Percentiles rank a stretch among this genome's conserved stretches.
phyloP scores from a whole-genome alignment of 1,140 invertebrate species.

The Heliothis subflexa region DNA sequence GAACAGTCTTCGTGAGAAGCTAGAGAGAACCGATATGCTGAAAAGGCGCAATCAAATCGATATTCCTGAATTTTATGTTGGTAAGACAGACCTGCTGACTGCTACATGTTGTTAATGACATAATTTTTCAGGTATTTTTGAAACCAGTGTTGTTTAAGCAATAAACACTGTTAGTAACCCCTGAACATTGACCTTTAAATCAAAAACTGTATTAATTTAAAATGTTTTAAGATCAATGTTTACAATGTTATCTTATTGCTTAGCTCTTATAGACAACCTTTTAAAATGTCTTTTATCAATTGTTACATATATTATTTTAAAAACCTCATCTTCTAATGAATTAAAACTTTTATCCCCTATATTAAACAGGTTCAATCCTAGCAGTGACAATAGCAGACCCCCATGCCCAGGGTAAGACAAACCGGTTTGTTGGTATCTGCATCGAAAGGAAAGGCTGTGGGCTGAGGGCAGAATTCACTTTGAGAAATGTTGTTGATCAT shows the following conservation, averaged over 20 bases:
- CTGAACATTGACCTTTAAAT: too few relatives aligned
- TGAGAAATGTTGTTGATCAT: slow-evolving; percentile 97
- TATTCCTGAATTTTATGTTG: slow-evolving; percentile 99
- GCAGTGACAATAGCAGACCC: slow-evolving; percentile 96
- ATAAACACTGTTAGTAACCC: too few relatives aligned
- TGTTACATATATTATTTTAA: too few relatives aligned
- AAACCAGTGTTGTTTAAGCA: too few relatives aligned
- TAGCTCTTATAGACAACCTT: not conserved
- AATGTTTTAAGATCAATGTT: too few relatives aligned
- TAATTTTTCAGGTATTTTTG: too few relatives aligned
- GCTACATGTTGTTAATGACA: too few relatives aligned
- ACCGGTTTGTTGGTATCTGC: slow-evolving; percentile 98
- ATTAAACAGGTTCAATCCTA: slow-evolving; percentile 92
- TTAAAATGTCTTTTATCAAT: not conserved
- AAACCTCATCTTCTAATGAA: not conserved
- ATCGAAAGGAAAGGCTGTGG: slow-evolving; percentile 94
- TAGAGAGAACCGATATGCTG: slow-evolving; percentile 98
- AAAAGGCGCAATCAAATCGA: slow-evolving; percentile 92
- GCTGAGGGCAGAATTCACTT: slow-evolving; percentile 92
- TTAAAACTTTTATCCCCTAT: slow-evolving; percentile 31
- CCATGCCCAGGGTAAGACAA: slow-evolving; percentile 94
- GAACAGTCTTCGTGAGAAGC: slow-evolving; percentile 94
- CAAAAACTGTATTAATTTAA: too few relatives aligned
- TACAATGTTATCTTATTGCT: too few relatives aligned
- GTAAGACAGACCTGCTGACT: slow-evolving; percentile 82